These are phyloP conservation scores for Andrena trimmerana DNA, from an alignment of 2,888 invertebrate genomes.

Conservation along the genomic window DNA sequence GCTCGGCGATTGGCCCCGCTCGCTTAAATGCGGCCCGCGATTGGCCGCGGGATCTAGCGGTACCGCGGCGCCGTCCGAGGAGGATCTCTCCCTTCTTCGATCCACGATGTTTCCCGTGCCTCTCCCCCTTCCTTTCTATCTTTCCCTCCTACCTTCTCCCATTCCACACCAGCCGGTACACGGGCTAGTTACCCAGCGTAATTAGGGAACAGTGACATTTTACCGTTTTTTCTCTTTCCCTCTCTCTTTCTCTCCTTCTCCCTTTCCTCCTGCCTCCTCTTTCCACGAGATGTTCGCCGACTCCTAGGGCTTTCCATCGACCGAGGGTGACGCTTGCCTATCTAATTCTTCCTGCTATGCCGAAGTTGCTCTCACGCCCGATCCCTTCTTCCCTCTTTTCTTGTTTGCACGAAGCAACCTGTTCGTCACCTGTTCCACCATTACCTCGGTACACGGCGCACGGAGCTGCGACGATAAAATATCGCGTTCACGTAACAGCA, in stretches of 20 bases:
- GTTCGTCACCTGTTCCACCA: neutral
- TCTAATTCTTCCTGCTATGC: too few relatives aligned
- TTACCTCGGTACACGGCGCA: neutral
- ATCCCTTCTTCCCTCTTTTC: neutral
- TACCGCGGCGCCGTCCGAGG: constrained; percentile 69
- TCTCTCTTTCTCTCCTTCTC: neutral
- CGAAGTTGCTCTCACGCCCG: too few relatives aligned
- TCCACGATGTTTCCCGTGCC: constrained; percentile 53
- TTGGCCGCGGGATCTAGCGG: constrained; percentile 75
- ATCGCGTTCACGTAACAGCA: constrained; percentile 1
- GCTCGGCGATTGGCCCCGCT: constrained; percentile 76
- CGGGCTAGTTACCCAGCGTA: constrained; percentile 77
- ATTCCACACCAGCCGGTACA: constrained; percentile 10
- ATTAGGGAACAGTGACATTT: constrained; percentile 82
- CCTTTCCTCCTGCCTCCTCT: neutral
- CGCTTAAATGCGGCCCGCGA: constrained; percentile 66
- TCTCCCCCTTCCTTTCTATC: constrained; percentile 14
- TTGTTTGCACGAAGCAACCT: neutral
- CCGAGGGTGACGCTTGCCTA: too few relatives aligned
- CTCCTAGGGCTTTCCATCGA: too few relatives aligned
- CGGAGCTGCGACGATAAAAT: too few relatives aligned
- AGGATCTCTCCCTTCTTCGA: constrained; percentile 53
- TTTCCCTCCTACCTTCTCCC: constrained; percentile 42
- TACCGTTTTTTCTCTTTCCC: constrained; percentile 77
- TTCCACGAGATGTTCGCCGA: neutral